Evolutionary conservation across 2,113 vertebrate genomes (phyloP).

Genomic region (Podarcis muralis): DNA sequence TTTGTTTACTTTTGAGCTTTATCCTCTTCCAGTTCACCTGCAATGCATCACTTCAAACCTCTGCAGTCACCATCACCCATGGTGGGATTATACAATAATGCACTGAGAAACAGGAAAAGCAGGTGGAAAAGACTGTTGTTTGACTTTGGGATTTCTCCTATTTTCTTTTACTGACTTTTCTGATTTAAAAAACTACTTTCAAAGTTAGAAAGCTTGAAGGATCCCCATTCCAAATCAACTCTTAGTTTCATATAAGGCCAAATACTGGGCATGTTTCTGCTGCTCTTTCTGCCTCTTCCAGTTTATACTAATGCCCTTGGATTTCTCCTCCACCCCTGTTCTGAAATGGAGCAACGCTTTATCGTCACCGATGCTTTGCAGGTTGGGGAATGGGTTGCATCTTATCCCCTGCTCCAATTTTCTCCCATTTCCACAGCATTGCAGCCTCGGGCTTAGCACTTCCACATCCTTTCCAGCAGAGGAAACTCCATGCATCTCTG

Average conservation of each 20-base stretch:
- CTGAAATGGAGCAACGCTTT: background rate
- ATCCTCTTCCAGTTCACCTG: background rate
- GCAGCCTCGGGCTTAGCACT: background rate
- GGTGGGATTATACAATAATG: conserved; percentile 1
- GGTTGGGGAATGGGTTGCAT: background rate
- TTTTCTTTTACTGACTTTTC: background rate
- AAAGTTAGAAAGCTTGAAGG: background rate
- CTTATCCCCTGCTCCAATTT: background rate
- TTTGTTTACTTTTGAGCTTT: conserved; percentile 18
- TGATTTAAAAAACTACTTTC: background rate
- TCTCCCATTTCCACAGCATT: background rate
- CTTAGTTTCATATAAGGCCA: background rate
- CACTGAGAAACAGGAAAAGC: background rate
- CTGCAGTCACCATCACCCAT: background rate
- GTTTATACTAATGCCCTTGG: background rate
- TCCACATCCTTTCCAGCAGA: background rate
- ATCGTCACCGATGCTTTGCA: background rate
- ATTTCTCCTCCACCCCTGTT: background rate
- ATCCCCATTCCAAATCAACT: background rate
- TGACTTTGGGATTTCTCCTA: background rate
- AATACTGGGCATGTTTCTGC: background rate
- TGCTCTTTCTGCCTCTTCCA: background rate
- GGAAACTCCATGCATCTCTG: background rate
- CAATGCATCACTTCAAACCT: background rate
- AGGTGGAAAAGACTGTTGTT: background rate